Evolutionary conservation across 2,797 vertebrate species (phyloP).

Genomic region (Uromys caudimaculatus): DNA sequence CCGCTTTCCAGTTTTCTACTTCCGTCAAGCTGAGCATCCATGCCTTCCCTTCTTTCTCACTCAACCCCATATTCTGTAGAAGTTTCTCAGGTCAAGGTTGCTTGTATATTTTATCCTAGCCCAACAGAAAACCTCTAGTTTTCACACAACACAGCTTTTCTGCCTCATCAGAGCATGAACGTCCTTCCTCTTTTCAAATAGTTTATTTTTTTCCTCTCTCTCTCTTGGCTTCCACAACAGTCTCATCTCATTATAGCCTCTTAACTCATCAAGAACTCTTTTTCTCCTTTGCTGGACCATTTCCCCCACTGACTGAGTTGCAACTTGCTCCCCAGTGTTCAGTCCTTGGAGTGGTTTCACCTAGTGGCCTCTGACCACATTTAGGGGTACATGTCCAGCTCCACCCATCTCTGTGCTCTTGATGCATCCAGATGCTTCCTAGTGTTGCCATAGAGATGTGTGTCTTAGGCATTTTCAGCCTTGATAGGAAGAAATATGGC

Average conservation of each 20-base stretch:
- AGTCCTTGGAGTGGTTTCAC: background rate
- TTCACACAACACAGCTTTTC: background rate
- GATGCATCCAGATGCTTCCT: background rate
- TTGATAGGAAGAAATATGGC: background rate
- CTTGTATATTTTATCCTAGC: background rate
- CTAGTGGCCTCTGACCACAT: background rate
- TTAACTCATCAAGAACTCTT: background rate
- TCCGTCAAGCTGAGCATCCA: background rate
- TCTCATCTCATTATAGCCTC: background rate
- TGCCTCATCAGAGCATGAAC: background rate
- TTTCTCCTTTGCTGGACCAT: background rate
- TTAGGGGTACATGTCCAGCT: background rate
- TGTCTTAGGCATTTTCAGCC: background rate
- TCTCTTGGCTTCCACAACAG: background rate
- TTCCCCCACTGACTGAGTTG: background rate
- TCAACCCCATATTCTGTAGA: background rate
- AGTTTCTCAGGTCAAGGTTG: background rate
- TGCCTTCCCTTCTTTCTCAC: background rate
- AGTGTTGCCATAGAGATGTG: background rate
- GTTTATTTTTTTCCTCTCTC: background rate
- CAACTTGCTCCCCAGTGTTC: background rate
- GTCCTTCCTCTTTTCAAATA: background rate
- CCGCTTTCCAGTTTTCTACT: background rate
- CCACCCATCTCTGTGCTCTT: background rate
- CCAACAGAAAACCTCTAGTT: background rate